Base-by-base conservation (phyloP, 2,888 invertebrate species). In the Eupsilia transversa region DNA sequence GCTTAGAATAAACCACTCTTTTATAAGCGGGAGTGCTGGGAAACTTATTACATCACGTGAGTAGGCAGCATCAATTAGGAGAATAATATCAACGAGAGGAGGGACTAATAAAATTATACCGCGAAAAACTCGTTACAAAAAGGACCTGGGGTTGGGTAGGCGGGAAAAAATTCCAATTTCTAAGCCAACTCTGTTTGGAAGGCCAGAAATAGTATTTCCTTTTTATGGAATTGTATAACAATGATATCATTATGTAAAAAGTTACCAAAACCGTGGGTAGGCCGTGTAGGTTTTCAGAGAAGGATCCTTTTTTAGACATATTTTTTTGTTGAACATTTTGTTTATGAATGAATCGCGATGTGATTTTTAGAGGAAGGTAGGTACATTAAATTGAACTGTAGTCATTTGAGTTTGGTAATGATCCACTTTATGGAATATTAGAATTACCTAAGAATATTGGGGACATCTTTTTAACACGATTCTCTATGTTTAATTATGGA, bases 121-220 rank as follows among this genome's bases (percentile, higher is more conserved):
- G 35, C 49, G 59, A 57, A 68, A 82, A 82, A 43, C 65, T 82
- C 79, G 46, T 78, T 69, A 69, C 52, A 10, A 41, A 78, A 66
- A 52, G 56, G 67, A 54, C 46, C 23, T 0, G 52, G 23, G 56
- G 57, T 57, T 66, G 64, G 60, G 83, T 69, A 66, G 61, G 61
- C 61, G 14, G 67, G 3, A 17, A 69, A 61, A 71, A 66, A 69
- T 52, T 30, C 41, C 33, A 71, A 80, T 77, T 77, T 77, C 71
- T 49, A 52, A 77, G 35, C 63, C 43, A 33, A 70, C 49, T 6
- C n/a, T 23, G 35, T 52, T 52, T 27, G 52, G 43, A 12, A 23
- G 2, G 12, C 20, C 68, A 72, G 3, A 69, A 72, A 83, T 69
- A 66, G 57, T 69, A 66, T 66, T 61, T 69, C 41, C n/a, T 46